Evolutionary conservation across 2,797 vertebrate species (phyloP).

Genomic region (Rhinichthys osculus): DNA sequence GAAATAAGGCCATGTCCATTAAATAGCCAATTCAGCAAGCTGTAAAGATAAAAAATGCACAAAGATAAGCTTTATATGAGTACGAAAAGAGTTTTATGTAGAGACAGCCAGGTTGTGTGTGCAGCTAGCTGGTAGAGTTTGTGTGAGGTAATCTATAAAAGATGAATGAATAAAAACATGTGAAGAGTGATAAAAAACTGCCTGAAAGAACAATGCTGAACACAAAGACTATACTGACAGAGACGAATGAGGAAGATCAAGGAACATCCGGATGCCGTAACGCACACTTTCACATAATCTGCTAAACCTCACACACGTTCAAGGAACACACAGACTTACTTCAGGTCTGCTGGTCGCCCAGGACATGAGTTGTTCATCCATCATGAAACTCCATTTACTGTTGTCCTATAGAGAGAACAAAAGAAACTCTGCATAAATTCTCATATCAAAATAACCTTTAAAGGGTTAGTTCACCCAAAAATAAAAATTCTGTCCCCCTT

Average conservation of each 20-base stretch:
- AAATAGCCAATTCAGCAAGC: conserved; percentile 2
- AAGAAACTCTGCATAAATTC: neutral
- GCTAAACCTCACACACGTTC: conserved; percentile 10
- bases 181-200: conserved; percentile 22
- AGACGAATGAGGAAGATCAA: conserved; percentile 26
- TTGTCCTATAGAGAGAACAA: conserved; percentile 76
- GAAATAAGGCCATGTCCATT: neutral
- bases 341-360: conserved; percentile 84
- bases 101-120: conserved; percentile 2
- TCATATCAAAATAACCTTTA: neutral
- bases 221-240: conserved; percentile 23
- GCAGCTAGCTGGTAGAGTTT: neutral
- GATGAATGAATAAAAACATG: conserved; percentile 19
- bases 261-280: conserved; percentile 1
- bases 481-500: too few species aligned
- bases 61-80: neutral
- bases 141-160: conserved; percentile 15
- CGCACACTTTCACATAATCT: conserved; percentile 34
- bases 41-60: neutral
- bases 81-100: neutral
- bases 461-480: too few species aligned
- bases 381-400: conserved; percentile 84
- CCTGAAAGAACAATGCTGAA: conserved; percentile 17
- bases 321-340: conserved; percentile 66
- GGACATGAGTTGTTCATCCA: conserved; percentile 86